Percentiles rank a stretch among this genome's conserved stretches.
phyloP scores from a whole-genome alignment of 2,888 invertebrate species.

The Xiphydria camelus region DNA sequence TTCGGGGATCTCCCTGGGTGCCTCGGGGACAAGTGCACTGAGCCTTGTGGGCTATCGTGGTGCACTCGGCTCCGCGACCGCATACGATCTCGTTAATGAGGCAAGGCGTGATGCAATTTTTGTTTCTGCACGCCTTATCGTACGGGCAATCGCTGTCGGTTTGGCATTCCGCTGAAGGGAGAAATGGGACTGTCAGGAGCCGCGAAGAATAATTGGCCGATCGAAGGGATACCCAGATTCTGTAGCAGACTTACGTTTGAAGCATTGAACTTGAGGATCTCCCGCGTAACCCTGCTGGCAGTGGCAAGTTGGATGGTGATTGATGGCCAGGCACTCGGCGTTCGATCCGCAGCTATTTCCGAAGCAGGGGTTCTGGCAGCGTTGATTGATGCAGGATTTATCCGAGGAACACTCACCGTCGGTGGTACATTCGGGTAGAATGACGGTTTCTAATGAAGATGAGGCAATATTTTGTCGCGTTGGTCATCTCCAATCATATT shows the following conservation, averaged over 20 bases:
- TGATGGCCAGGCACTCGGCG: constrained; percentile 76
- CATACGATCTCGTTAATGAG: constrained; percentile 68
- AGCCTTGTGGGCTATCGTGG: constrained; percentile 74
- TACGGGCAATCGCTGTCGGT: constrained; percentile 80
- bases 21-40: constrained; percentile 84
- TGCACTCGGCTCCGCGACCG: constrained; percentile 78
- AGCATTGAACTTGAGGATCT: constrained; percentile 82
- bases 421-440: constrained; percentile 68
- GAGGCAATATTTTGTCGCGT: constrained; percentile 1
- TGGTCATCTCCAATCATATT: not conserved
- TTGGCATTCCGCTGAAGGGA: constrained; percentile 74
- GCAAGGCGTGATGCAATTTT: constrained; percentile 82
- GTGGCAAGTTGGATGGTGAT: constrained; percentile 80
- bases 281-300: constrained; percentile 87
- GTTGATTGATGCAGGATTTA: constrained; percentile 77
- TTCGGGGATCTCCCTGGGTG: constrained; percentile 80
- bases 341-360: constrained; percentile 79
- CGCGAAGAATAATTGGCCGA: constrained; percentile 2
- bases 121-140: constrained; percentile 78
- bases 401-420: constrained; percentile 78
- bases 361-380: constrained; percentile 82
- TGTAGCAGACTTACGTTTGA: constrained; percentile 73
- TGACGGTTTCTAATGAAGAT: constrained; percentile 53
- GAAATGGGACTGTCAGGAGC: no score
- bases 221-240: not conserved